phyloP scores from a whole-genome alignment of 2,797 vertebrate species.

The Cryptoprocta ferox region DNA sequence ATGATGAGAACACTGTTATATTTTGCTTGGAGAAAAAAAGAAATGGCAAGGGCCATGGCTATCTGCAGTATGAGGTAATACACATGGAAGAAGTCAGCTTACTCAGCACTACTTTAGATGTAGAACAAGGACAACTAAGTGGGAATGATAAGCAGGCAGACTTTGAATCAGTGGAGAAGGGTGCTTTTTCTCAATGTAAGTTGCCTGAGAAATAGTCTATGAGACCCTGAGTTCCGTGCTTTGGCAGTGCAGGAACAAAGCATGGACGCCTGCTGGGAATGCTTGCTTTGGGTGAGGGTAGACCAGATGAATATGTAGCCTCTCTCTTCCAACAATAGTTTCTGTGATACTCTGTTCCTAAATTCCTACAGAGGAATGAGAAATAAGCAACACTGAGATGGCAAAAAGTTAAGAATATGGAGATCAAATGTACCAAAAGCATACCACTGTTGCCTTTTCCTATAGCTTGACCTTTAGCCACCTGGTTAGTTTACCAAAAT shows the following conservation, averaged over 20 bases:
- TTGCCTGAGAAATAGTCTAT: not conserved
- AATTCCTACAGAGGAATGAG: not conserved
- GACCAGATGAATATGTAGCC: not conserved
- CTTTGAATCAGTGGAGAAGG: not conserved
- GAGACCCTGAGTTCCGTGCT: not conserved
- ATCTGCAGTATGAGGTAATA: not conserved
- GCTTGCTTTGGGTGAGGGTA: not conserved
- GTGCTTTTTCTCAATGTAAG: not conserved
- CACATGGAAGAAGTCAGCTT: not conserved
- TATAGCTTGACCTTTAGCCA: not conserved
- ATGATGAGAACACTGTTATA: not conserved
- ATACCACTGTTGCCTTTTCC: not conserved
- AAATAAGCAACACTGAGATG: not conserved
- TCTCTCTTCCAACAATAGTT: not conserved
- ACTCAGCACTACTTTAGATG: not conserved
- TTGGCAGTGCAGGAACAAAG: not conserved
- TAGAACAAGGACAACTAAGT: not conserved
- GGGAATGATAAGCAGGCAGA: not conserved
- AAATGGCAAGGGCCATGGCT: not conserved
- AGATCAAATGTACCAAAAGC: not conserved
- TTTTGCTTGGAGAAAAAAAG: not conserved
- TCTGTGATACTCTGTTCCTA: not conserved
- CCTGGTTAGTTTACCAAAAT: constrained; percentile 2
- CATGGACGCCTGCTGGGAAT: not conserved
- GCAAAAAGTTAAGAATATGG: not conserved